phyloP scores from a whole-genome alignment of 2,113 vertebrate genomes.

The Oplegnathus fasciatus region DNA sequence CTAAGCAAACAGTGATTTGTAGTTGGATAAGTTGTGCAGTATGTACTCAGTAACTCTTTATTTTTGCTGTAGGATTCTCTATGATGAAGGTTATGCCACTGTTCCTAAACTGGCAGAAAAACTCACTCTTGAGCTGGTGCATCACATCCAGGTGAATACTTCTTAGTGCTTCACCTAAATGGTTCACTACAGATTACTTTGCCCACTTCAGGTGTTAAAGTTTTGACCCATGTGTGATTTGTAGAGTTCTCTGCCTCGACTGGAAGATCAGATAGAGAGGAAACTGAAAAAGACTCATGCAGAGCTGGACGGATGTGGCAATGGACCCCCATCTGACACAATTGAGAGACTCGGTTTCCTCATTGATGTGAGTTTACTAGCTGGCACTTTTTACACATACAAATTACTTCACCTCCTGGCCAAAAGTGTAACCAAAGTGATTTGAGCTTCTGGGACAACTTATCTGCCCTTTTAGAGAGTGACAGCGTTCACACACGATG shows the following conservation, averaged over 20 bases:
- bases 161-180: neutral
- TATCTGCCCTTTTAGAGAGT: slow-evolving; percentile 80
- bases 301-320: slow-evolving; percentile 79
- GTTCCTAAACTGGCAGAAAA: neutral
- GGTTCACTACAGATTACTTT: neutral
- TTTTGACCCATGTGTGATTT: slow-evolving; percentile 18
- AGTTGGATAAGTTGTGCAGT: no score
- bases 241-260: slow-evolving; percentile 80
- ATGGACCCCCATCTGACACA: slow-evolving; percentile 73
- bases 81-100: neutral
- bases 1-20: no score
- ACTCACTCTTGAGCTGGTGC: slow-evolving; percentile 76
- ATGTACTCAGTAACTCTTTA: neutral
- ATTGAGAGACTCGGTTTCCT: slow-evolving; percentile 73
- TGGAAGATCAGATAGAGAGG: slow-evolving; percentile 81
- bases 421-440: no score
- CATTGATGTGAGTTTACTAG: slow-evolving; percentile 77
- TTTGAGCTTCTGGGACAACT: neutral
- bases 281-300: slow-evolving; percentile 75
- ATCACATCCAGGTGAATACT: slow-evolving; percentile 80
- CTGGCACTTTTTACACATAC: neutral
- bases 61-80: neutral
- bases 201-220: neutral
- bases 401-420: neutral
- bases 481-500: slow-evolving; percentile 81